A percentile compares a stretch with the other conserved stretches of the same genome.
Conservation (phyloP, 53 echinoderm and acorn worm genomes). For the Hippasteria phrygiana region DNA sequence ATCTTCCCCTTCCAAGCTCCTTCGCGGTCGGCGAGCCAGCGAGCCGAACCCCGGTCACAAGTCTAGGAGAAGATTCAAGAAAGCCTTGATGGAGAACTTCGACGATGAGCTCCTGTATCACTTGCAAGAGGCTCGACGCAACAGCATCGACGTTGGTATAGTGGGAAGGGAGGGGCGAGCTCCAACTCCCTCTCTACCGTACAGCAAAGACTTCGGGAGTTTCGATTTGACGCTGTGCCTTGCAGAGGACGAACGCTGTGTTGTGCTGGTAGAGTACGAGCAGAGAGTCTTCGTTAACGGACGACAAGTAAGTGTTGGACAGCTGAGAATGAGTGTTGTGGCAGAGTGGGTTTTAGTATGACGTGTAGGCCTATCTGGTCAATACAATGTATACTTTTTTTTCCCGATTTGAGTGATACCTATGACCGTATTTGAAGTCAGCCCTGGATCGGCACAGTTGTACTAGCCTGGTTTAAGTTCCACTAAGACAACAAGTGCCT, state of each 20-base stretch:
- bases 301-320: conserved; percentile 64
- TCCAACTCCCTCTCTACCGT: conserved; percentile 80
- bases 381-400: too few species aligned
- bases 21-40: conserved; percentile 6
- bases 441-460: too few species aligned
- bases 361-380: too few species aligned
- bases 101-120: conserved; percentile 46
- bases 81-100: neutral
- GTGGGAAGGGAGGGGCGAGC: conserved; percentile 15
- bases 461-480: too few species aligned
- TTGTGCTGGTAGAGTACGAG: conserved; percentile 93
- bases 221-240: conserved; percentile 89
- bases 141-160: neutral
- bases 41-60: conserved; percentile 39
- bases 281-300: conserved; percentile 89
- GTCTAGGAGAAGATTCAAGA: neutral
- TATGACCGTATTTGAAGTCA: too few species aligned
- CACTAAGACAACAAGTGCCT: too few species aligned
- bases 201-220: conserved; percentile 91
- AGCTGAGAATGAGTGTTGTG: neutral
- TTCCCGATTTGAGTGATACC: too few species aligned
- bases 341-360: too few species aligned
- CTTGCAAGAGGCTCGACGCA: conserved; percentile 21
- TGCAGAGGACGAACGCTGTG: conserved; percentile 78
- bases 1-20: conserved; percentile 37